A percentile compares a stretch with the other conserved stretches of the same genome.
Evolutionary conservation across 2,888 invertebrate species (phyloP).

Genomic region (Mesorhabditis spiculigera): DNA sequence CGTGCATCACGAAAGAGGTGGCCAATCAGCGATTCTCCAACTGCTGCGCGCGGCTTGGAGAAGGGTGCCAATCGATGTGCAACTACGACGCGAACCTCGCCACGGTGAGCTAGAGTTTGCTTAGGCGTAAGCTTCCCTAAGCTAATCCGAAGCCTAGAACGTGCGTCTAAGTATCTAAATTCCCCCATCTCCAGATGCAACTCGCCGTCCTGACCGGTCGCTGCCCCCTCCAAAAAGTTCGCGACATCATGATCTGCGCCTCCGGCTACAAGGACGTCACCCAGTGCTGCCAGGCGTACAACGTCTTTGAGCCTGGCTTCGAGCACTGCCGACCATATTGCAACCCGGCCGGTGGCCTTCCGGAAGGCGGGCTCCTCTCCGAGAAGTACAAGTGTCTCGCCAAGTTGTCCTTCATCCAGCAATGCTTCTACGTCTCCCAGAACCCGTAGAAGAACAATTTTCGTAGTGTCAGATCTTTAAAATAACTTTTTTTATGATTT

Average conservation of each 20-base stretch:
- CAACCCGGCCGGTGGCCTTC: constrained; percentile 55
- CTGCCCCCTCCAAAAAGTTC: constrained; percentile 54
- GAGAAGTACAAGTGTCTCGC: constrained; percentile 57
- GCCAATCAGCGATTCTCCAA: constrained; percentile 54
- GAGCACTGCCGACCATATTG: constrained; percentile 58
- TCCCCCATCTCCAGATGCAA: constrained; percentile 45
- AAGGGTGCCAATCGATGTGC: constrained; percentile 53
- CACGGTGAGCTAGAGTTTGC: constrained; percentile 32
- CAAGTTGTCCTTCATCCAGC: constrained; percentile 51
- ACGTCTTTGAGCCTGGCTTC: constrained; percentile 56
- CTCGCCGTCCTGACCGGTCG: constrained; percentile 55
- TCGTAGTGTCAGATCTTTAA: no score
- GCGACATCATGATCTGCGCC: constrained; percentile 57
- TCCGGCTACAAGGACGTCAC: constrained; percentile 56
- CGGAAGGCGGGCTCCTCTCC: constrained; percentile 52
- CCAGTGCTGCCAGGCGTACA: constrained; percentile 53
- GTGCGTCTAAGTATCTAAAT: neutral
- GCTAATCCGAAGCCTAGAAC: neutral
- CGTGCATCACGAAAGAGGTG: constrained; percentile 52
- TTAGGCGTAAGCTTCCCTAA: no score
- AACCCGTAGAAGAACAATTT: constrained; percentile 32
- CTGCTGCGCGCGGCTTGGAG: constrained; percentile 52
- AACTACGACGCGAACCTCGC: constrained; percentile 54
- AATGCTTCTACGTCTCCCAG: constrained; percentile 56
- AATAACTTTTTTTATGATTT: no score